These are phyloP conservation scores for Linnaemya vulpina DNA, from an alignment of 2,888 invertebrate genomes.

Conservation along the genomic window DNA sequence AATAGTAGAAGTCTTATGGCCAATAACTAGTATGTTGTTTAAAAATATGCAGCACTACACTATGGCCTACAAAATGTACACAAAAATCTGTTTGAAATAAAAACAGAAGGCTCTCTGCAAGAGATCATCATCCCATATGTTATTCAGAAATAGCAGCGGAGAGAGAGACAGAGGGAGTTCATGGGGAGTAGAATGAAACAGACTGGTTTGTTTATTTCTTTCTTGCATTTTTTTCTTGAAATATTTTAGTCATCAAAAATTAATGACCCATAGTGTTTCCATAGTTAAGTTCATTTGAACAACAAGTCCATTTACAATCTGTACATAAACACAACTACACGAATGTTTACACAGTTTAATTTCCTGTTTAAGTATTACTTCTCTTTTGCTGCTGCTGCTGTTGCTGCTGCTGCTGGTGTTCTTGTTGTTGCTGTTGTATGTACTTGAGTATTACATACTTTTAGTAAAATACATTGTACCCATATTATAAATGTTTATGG, in stretches of 20 bases:
- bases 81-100: not conserved
- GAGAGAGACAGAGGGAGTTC: too few relatives aligned
- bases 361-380: slow-evolving; percentile 51
- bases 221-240: too few relatives aligned
- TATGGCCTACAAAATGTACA: not conserved
- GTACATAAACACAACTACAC: slow-evolving; percentile 12
- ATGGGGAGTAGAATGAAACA: not conserved
- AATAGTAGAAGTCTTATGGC: slow-evolving; percentile 27
- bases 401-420: not conserved
- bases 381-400: not conserved
- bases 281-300: slow-evolving; percentile 10
- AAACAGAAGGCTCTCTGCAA: not conserved
- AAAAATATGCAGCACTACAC: slow-evolving; percentile 41
- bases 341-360: slow-evolving; percentile 55
- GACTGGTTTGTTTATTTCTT: not conserved
- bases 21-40: slow-evolving; percentile 36
- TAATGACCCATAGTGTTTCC: slow-evolving; percentile 37
- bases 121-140: not conserved
- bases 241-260: not conserved
- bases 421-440: not conserved
- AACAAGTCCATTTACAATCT: slow-evolving; percentile 31
- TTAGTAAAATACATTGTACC: slow-evolving; percentile 13
- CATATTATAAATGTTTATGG: slow-evolving; percentile 35
- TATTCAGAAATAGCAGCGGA: not conserved
- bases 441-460: not conserved